Evolutionary conservation across 1,140 invertebrate species (phyloP).

Genomic region (Aphidius gifuensis): DNA sequence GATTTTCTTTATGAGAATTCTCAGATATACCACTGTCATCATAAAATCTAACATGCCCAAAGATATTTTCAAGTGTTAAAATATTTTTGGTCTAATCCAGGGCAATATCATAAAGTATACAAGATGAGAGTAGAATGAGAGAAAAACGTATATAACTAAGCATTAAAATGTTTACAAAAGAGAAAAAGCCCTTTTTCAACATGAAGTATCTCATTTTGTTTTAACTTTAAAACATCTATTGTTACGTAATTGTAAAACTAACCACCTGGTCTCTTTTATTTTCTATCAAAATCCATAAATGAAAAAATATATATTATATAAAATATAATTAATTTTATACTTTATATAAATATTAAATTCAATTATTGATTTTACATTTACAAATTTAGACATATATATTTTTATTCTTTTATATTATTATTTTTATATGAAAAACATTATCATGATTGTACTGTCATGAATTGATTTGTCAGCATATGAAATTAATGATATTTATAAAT

Average conservation of each 20-base stretch:
- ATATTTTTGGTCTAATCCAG: slow-evolving; percentile 56
- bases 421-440: not conserved
- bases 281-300: too few relatives aligned
- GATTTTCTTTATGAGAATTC: slow-evolving; percentile 40
- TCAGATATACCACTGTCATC: slow-evolving; percentile 31
- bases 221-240: too few relatives aligned
- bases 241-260: too few relatives aligned
- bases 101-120: slow-evolving; percentile 55
- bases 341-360: too few relatives aligned
- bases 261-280: too few relatives aligned
- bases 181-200: slow-evolving; percentile 36
- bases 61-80: slow-evolving; percentile 53
- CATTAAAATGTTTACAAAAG: slow-evolving; percentile 55
- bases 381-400: too few relatives aligned
- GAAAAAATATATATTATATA: too few relatives aligned
- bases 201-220: not conserved
- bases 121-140: slow-evolving; percentile 18
- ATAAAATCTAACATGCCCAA: slow-evolving; percentile 51
- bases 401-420: too few relatives aligned
- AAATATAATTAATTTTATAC: too few relatives aligned
- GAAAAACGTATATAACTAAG: slow-evolving; percentile 48
- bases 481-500: slow-evolving; percentile 7
- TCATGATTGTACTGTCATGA: not conserved
- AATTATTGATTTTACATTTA: too few relatives aligned
- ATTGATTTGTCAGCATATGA: slow-evolving; percentile 15